phyloP scores from a whole-genome alignment of 2,113 vertebrate species.

The Pangasianodon hypophthalmus region DNA sequence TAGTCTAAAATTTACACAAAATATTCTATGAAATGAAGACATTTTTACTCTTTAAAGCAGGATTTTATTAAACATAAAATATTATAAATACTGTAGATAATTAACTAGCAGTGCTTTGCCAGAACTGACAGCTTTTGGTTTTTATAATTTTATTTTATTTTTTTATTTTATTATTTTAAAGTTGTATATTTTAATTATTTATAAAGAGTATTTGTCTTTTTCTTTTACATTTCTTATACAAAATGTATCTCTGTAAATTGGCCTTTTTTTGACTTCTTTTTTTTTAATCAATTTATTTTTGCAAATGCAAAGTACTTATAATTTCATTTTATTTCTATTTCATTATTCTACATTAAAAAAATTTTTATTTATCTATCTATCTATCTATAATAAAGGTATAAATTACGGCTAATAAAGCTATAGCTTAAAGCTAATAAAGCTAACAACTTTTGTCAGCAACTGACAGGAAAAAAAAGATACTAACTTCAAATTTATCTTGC shows the following conservation, averaged over 20 bases:
- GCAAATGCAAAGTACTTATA: background rate
- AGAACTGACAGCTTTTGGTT: too few species aligned
- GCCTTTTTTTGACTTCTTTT: too few species aligned
- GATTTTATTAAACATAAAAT: background rate
- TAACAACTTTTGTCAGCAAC: background rate
- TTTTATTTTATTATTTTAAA: background rate
- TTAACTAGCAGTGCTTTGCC: background rate
- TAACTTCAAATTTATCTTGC: too few species aligned
- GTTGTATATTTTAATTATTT: background rate
- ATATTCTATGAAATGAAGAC: background rate
- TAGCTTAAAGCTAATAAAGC: background rate
- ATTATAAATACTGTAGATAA: background rate
- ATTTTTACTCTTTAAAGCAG: background rate
- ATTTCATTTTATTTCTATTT: too few species aligned
- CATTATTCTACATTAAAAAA: too few species aligned
- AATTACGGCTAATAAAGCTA: too few species aligned
- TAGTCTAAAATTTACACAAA: background rate
- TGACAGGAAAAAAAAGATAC: too few species aligned
- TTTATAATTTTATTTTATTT: background rate
- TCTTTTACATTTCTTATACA: too few species aligned
- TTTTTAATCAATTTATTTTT: background rate
- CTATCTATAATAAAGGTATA: too few species aligned
- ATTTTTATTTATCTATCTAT: too few species aligned
- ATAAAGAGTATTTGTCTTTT: background rate
- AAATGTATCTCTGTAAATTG: too few species aligned